Base-by-base conservation (phyloP, 2,888 invertebrate genomes). In the Drosophila meridiana region DNA sequence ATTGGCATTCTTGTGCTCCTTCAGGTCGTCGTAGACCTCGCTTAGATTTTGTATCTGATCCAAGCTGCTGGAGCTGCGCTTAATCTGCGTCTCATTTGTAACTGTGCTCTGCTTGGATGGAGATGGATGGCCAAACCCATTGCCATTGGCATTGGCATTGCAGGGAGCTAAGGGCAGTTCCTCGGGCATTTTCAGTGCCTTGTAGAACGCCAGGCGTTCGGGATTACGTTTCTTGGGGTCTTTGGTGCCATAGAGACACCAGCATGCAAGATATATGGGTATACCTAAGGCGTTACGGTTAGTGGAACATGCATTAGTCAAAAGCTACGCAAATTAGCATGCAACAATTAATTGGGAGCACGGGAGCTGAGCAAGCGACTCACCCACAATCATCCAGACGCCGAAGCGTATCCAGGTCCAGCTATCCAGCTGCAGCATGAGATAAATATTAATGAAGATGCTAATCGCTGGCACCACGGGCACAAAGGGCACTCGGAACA, bases 321-420 rank as follows among this genome's bases (percentile, higher is more conserved):
- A 47, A 4, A 56, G 55, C 73, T 78, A 79, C 64, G 40, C 73
- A 76, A 8, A n/a, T 32, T 58, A 50, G 64, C 78, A 78, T 78
- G 78, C 79, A 57, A 61, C 56, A 20, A 50, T 6, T 32, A 32
- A 53, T 32, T 36, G 55, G 30, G n/a, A 50, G 11, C 13, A 28
- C 32, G 55, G 30, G n/a, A 50, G 11, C 13, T 5, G 14, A 32
- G 3, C 1, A 8, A 36, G 5, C 0, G 13, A 58, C 95, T 94
- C 93, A 96, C 98, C 98, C 78, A 97, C 93, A 34, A 93, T 90
- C 95, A 98, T 95, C 98, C 98, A 98, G 13, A 97, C 93, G 1
- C 94, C 94, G 90, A 98, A 97, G 76, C 97, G 94, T 34, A 97
- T 94, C 98, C 98, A 98, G 1, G 98, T 98, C 83, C 95, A 94